Evolutionary conservation across 1,140 invertebrate genomes (phyloP).

Genomic region (Achroia grisella): DNA sequence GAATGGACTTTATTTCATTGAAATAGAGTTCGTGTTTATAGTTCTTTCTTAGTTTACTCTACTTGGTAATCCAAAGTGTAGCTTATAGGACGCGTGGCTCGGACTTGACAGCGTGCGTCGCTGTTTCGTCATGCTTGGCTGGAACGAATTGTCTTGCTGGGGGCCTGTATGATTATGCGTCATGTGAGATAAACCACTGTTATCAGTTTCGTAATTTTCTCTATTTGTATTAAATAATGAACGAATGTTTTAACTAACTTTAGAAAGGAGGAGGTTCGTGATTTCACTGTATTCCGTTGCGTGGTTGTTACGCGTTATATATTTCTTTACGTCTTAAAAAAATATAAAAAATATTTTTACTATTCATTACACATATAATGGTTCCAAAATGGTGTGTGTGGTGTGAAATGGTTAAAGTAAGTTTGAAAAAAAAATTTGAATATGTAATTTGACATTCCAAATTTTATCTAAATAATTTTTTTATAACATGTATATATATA

Average conservation of each 20-base stretch:
- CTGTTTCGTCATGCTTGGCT: slow-evolving; percentile 57
- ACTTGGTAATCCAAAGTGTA: slow-evolving; percentile 30
- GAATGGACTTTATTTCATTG: slow-evolving; percentile 1
- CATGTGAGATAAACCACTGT: slow-evolving; percentile 7
- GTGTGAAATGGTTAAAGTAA: too few relatives aligned
- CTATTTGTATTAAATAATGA: too few relatives aligned
- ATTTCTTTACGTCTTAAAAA: too few relatives aligned
- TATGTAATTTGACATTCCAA: background rate
- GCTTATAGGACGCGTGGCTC: slow-evolving; percentile 39
- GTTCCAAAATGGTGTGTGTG: too few relatives aligned
- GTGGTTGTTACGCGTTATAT: too few relatives aligned
- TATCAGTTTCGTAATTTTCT: background rate
- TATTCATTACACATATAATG: too few relatives aligned
- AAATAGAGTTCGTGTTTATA: slow-evolving; percentile 12
- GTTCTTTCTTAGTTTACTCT: background rate
- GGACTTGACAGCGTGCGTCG: slow-evolving; percentile 45
- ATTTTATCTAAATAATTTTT: background rate
- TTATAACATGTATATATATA: background rate
- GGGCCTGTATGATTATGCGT: slow-evolving; percentile 27
- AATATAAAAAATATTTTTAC: too few relatives aligned
- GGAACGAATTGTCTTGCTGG: slow-evolving; percentile 63
- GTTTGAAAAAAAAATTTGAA: too few relatives aligned
- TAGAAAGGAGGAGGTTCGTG: too few relatives aligned
- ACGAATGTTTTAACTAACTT: too few relatives aligned
- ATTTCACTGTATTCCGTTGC: too few relatives aligned